Conservation (phyloP, 2,888 invertebrate species). For the Teinopalpus imperialis region DNA sequence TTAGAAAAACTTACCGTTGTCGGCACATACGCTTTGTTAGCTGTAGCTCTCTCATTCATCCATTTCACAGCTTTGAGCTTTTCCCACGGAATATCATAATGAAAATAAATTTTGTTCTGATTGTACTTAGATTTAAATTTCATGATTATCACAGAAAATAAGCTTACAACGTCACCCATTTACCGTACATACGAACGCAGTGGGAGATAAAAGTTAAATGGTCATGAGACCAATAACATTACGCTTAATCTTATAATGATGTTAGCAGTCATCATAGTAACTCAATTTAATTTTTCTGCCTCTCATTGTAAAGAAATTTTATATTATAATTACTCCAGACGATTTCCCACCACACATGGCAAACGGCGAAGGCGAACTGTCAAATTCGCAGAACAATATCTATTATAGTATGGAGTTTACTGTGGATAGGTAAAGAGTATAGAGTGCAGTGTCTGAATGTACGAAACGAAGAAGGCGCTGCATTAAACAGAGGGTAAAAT, state of each 20-base stretch:
- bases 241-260: constrained; percentile 48
- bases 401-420: no score
- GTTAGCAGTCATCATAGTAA: constrained; percentile 60
- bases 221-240: constrained; percentile 64
- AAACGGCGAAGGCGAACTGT: constrained; percentile 21
- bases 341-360: constrained; percentile 42
- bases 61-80: constrained; percentile 83
- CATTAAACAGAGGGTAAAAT: no score
- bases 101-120: constrained; percentile 72
- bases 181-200: constrained; percentile 41
- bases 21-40: constrained; percentile 91
- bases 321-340: constrained; percentile 28
- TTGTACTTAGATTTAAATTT: constrained; percentile 79
- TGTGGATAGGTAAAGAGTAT: no score
- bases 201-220: constrained; percentile 52
- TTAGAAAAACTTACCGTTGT: constrained; percentile 83
- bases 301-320: constrained; percentile 29
- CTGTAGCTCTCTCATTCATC: constrained; percentile 89
- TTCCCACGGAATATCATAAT: constrained; percentile 70
- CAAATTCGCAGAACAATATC: no score
- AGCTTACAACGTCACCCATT: constrained; percentile 77
- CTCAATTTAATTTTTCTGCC: constrained; percentile 61
- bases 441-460: no score
- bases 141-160: constrained; percentile 79
- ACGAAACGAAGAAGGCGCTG: no score